Evolutionary conservation across 1,140 invertebrate genomes (phyloP).

Genomic region (Anoplolepis gracilipes): DNA sequence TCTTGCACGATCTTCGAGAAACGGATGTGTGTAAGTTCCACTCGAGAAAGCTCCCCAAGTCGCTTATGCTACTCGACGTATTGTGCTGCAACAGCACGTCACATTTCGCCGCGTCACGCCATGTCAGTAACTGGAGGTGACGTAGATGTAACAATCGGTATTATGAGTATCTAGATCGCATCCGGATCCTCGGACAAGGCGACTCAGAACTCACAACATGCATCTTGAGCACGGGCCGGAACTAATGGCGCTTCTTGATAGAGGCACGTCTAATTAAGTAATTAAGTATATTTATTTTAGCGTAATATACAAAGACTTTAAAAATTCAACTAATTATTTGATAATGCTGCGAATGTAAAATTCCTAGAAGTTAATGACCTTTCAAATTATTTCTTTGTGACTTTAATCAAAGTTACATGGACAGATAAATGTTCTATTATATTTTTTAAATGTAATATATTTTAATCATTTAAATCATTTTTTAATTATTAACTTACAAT

Average conservation of each 20-base stretch:
- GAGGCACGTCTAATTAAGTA: slow-evolving; percentile 25
- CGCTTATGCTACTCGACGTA: not conserved
- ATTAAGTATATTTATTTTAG: not conserved
- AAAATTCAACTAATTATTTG: not conserved
- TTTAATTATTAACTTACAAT: not conserved
- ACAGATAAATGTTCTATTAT: not conserved
- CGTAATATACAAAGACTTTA: not conserved
- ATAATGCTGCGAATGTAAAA: not conserved
- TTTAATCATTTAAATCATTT: not conserved
- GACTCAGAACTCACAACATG: slow-evolving; percentile 30
- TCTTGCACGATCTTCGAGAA: slow-evolving; percentile 22
- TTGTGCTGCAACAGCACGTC: slow-evolving; percentile 28
- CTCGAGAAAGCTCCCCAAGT: slow-evolving; percentile 50
- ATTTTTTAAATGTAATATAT: not conserved
- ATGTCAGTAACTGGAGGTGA: slow-evolving; percentile 20
- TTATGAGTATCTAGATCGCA: slow-evolving; percentile 39
- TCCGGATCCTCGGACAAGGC: not conserved
- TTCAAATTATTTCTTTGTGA: not conserved
- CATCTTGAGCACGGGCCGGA: slow-evolving; percentile 37
- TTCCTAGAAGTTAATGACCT: not conserved
- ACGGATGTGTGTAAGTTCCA: slow-evolving; percentile 44
- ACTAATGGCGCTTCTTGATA: slow-evolving; percentile 34
- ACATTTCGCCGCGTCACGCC: slow-evolving; percentile 57
- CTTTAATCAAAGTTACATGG: not conserved
- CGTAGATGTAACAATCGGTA: slow-evolving; percentile 58